Percentiles rank a stretch among this genome's conserved stretches.
Evolutionary conservation across 2,888 invertebrate species (phyloP).

Genomic region (Papilio demoleus): DNA sequence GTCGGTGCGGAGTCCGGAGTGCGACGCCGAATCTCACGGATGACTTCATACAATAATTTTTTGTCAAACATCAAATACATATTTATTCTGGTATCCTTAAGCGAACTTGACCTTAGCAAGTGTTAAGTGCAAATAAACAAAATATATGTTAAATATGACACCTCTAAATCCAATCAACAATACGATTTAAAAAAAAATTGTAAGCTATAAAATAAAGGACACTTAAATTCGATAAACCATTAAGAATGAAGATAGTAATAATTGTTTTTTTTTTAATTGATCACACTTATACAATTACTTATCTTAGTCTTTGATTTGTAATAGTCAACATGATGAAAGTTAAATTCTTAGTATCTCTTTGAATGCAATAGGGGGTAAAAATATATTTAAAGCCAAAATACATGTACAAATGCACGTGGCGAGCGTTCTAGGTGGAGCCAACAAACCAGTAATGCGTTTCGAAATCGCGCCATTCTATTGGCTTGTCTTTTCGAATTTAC

Average conservation of each 20-base stretch:
- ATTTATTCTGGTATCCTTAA: slow-evolving; percentile 7
- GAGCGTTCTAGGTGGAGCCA: slow-evolving; percentile 38
- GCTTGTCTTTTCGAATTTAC: slow-evolving; percentile 35
- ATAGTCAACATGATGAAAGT: too few species aligned
- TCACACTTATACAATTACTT: not conserved
- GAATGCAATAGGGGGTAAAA: not conserved
- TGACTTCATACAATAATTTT: slow-evolving; percentile 60
- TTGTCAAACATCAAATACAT: slow-evolving; percentile 11
- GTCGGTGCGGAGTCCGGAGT: slow-evolving; percentile 44
- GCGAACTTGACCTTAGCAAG: not conserved
- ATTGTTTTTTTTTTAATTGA: not conserved
- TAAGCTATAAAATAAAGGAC: not conserved
- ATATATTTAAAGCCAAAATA: slow-evolving; percentile 27
- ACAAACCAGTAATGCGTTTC: slow-evolving; percentile 41
- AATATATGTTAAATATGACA: not conserved
- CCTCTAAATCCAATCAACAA: too few species aligned
- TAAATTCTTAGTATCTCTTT: not conserved
- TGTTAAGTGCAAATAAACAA: not conserved
- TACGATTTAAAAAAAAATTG: too few species aligned
- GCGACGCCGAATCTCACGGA: slow-evolving; percentile 46
- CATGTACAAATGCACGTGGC: slow-evolving; percentile 33
- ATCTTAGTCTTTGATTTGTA: too few species aligned
- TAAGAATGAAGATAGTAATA: not conserved
- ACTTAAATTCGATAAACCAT: not conserved
- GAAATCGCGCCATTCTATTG: slow-evolving; percentile 39